Evolutionary conservation across 1,140 invertebrate genomes (phyloP).

Genomic region (Conopomorpha cramerella): DNA sequence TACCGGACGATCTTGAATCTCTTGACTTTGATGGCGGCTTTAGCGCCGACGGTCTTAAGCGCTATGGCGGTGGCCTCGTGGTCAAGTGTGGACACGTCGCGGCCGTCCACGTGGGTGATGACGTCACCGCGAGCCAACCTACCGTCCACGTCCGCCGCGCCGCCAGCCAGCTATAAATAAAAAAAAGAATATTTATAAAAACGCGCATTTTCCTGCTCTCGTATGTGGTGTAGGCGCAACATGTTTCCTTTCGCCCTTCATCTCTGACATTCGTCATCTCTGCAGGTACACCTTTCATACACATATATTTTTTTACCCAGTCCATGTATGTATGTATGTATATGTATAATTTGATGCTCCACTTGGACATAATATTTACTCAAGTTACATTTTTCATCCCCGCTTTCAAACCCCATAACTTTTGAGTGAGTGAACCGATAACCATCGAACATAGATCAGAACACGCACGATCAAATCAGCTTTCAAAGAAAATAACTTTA

Average conservation of each 20-base stretch:
- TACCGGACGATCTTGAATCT: slow-evolving; percentile 70
- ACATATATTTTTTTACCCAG: neutral
- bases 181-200: neutral
- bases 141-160: slow-evolving; percentile 89
- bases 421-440: no score
- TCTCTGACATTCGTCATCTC: no score
- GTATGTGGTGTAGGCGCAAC: no score
- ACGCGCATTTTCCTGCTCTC: no score
- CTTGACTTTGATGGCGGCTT: slow-evolving; percentile 78
- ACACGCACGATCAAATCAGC: no score
- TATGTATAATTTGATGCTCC: no score
- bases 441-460: no score
- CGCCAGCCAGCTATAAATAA: slow-evolving; percentile 75
- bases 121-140: slow-evolving; percentile 92
- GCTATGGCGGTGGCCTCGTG: slow-evolving; percentile 87
- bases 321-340: neutral
- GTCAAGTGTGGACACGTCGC: slow-evolving; percentile 80
- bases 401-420: no score
- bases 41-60: slow-evolving; percentile 82
- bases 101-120: slow-evolving; percentile 86
- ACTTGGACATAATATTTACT: no score
- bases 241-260: no score
- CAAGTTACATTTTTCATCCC: no score
- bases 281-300: neutral
- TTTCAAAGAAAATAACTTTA: no score